A percentile compares a stretch with the other conserved stretches of the same genome.
phyloP scores from a whole-genome alignment of 2,888 invertebrate genomes.

The Drosophila seclusa region DNA sequence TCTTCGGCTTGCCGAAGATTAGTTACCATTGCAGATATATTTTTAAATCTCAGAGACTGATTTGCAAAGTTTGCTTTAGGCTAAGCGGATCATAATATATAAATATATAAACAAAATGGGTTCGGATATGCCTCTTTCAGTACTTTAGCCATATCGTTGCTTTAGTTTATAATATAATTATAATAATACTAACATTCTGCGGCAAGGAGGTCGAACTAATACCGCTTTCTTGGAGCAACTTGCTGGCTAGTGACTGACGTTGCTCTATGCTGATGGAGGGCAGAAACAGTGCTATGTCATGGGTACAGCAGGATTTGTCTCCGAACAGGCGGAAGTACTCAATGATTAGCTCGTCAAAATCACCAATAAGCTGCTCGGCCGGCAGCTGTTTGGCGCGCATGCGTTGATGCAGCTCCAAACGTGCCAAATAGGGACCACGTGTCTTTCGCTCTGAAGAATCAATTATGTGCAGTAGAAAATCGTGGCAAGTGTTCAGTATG shows the following conservation, averaged over 20 bases:
- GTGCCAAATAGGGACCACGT: conserved; percentile 93
- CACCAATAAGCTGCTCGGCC: conserved; percentile 87
- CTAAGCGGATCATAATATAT: not conserved
- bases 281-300: conserved; percentile 92
- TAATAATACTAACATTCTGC: conserved; percentile 86
- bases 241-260: conserved; percentile 87
- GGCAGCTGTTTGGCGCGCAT: conserved; percentile 86
- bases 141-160: not conserved
- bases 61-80: not conserved
- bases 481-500: conserved; percentile 79
- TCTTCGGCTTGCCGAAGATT: not conserved
- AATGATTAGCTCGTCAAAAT: conserved; percentile 89
- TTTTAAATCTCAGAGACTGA: not conserved
- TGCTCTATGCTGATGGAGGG: conserved; percentile 87
- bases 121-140: not conserved
- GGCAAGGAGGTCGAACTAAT: conserved; percentile 88
- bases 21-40: not conserved
- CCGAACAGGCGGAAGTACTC: conserved; percentile 93
- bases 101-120: not conserved
- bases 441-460: conserved; percentile 86
- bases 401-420: conserved; percentile 90
- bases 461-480: conserved; percentile 85
- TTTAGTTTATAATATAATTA: not conserved
- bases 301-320: conserved; percentile 93
- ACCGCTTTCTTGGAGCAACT: conserved; percentile 88